Base-by-base conservation (phyloP, 2,888 invertebrate species). In the Zygaena filipendulae region DNA sequence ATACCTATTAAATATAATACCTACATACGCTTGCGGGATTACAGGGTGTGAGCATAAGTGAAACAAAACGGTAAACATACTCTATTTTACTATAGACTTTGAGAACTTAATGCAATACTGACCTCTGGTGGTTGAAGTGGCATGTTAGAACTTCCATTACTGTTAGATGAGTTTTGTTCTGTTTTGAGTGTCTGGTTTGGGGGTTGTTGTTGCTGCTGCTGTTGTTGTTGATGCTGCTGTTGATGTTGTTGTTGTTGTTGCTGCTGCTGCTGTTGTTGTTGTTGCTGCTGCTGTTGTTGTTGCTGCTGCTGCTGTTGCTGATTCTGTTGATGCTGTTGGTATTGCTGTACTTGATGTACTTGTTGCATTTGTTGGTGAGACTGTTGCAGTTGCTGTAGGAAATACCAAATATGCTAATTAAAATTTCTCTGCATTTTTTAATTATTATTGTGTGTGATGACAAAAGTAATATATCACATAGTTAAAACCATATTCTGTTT, bases 161-260 rank as follows among this genome's bases (percentile, higher is more conserved):
- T 66, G 38, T 62, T 70, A n/a, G 71, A 55, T 9, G 79, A 61
- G 32, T 79, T 81, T 37, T 77, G 83, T 37, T 82, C 82, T 43
- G 64, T 60, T 47, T 77, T 80, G 13, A 47, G 28, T 29, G 45
- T 33, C 49, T 59, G 50, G 49, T 59, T 62, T 32, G 60, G 60
- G 25, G 48, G 40, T 38, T 56, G 59, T 30, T 53, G 59, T 29
- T 51, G 53, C 23, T 58, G 63, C 27, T 66, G 69, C 12, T 63
- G 70, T 11, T 68, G 81, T 2, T 58, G 64, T 2, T 59, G 60
- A 2, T 59, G 57, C 0, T 62, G 62, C 2, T 61, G 62, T 1
- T 59, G 64, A 0, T 54, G 58, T 0, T 63, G 59, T 2, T 63
- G 64, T 2, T 59, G 66, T 2, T 67, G 68, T 1, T 66, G 61